Percentiles rank a stretch among this genome's conserved stretches.
Conservation (phyloP, 2,113 vertebrate genomes). For the Climacteris rufus region DNA sequence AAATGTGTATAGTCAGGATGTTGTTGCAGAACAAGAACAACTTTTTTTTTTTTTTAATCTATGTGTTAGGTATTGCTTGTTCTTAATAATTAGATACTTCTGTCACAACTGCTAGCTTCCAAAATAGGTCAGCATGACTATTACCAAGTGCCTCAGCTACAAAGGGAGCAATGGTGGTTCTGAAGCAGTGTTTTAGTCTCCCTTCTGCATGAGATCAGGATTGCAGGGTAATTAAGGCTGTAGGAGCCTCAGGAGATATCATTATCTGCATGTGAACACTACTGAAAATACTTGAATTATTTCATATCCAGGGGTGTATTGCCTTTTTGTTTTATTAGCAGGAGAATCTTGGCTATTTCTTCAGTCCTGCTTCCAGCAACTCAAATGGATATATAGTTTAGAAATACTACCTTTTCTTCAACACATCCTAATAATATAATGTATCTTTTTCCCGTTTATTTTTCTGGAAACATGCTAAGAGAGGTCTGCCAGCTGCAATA, state of each 20-base stretch:
- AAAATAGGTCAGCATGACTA: background rate
- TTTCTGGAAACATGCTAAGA: background rate
- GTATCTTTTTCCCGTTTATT: background rate
- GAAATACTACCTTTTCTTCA: background rate
- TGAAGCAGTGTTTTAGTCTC: background rate
- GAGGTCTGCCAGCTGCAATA: background rate
- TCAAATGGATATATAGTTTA: background rate
- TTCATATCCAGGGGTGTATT: background rate
- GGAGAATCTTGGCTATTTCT: background rate
- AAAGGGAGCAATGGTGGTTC: background rate
- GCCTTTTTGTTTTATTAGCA: background rate
- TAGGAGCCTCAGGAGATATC: background rate
- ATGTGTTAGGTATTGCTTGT: background rate
- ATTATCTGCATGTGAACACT: background rate
- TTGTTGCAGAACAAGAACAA: background rate
- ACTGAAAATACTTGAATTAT: background rate
- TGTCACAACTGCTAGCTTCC: background rate
- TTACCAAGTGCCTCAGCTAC: background rate
- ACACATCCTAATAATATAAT: background rate
- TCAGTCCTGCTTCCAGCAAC: background rate
- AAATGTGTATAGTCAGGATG: background rate
- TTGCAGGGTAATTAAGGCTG: background rate
- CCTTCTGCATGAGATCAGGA: background rate
- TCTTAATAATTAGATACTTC: background rate
- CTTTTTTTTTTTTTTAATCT: background rate